Conservation (phyloP, 92 coral and sea anemone species). For the Plumapathes pennacea region DNA sequence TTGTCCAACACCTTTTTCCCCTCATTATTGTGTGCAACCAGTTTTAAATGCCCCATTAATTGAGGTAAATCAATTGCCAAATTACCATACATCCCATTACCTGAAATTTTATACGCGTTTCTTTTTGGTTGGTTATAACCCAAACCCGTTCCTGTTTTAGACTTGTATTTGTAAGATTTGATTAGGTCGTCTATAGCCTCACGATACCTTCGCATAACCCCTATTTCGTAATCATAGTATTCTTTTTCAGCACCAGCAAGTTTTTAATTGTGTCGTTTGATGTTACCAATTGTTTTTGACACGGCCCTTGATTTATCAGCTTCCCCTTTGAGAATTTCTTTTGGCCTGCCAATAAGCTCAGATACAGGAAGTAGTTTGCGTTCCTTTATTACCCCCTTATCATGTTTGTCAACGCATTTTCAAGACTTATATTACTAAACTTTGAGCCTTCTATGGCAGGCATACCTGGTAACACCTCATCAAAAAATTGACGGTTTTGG, state of each 20-base stretch:
- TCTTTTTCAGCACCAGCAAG: no score
- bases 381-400: no score
- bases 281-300: not conserved
- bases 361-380: no score
- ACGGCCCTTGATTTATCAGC: no score
- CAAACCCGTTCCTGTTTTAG: slow-evolving; percentile 4
- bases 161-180: not conserved
- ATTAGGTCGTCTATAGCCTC: no score
- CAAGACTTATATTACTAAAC: not conserved
- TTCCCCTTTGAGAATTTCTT: no score
- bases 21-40: slow-evolving; percentile 1
- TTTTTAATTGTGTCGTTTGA: not conserved
- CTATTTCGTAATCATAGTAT: no score
- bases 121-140: slow-evolving; percentile 37
- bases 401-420: no score
- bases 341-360: no score
- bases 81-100: slow-evolving; percentile 10
- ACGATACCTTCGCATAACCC: no score
- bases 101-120: slow-evolving; percentile 18
- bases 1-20: slow-evolving; percentile 17
- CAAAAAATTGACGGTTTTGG: no score
- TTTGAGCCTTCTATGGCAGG: not conserved
- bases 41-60: slow-evolving; percentile 8
- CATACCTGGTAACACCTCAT: not conserved
- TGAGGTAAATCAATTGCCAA: slow-evolving; percentile 25